These are phyloP conservation scores for Pangasius djambal DNA, from an alignment of 2,797 vertebrate genomes.

Conservation along the genomic window DNA sequence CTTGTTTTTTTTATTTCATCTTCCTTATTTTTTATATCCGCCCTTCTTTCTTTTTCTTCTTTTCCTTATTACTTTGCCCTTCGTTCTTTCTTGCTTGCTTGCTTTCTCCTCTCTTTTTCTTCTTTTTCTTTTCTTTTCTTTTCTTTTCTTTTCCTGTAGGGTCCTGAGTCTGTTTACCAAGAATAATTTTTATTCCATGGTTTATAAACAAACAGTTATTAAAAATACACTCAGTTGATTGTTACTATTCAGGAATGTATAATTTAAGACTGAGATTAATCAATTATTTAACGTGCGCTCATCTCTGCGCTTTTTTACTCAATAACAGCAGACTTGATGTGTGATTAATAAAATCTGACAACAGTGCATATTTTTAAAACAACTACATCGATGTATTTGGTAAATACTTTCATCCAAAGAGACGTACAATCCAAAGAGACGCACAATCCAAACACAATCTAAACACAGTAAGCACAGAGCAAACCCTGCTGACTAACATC, in stretches of 20 bases:
- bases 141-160: not conserved
- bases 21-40: not conserved
- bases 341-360: not conserved
- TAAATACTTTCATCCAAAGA: not conserved
- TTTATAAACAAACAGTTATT: not conserved
- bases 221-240: not conserved
- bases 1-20: not conserved
- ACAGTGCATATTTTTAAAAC: not conserved
- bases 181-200: not conserved
- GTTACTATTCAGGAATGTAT: slow-evolving; percentile 8
- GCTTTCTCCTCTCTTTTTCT: not conserved
- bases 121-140: too few species aligned
- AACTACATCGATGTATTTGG: not conserved
- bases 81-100: not conserved
- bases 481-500: not conserved
- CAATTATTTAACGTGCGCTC: not conserved
- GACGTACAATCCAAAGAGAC: too few species aligned
- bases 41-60: not conserved
- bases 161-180: not conserved
- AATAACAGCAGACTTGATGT: slow-evolving; percentile 2
- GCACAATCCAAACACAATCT: too few species aligned
- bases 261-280: not conserved
- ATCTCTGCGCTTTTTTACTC: not conserved
- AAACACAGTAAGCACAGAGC: not conserved
- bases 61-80: not conserved